A percentile compares a stretch with the other conserved stretches of the same genome.
phyloP scores from a whole-genome alignment of 2,888 invertebrate genomes.

The Ptycholaimellus sp. region DNA sequence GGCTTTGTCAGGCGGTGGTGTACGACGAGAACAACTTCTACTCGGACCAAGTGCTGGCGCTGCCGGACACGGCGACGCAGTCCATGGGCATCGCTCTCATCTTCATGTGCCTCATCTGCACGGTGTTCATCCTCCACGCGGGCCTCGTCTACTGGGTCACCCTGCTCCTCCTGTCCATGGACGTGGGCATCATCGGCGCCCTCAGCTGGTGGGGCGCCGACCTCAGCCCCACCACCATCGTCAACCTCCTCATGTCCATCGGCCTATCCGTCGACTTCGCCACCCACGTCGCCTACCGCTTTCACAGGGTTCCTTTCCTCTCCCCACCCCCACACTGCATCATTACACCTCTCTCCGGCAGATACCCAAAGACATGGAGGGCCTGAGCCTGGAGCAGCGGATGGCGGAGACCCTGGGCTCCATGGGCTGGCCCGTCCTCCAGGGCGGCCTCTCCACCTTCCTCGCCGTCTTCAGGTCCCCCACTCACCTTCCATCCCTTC shows the following conservation, averaged over 20 bases:
- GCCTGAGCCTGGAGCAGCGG: slow-evolving; percentile 3
- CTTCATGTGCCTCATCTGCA: slow-evolving; percentile 11
- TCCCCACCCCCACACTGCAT: no score
- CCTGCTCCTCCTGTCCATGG: slow-evolving; percentile 19
- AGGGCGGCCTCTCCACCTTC: slow-evolving; percentile 20
- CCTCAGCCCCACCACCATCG: slow-evolving; percentile 22
- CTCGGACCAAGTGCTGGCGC: slow-evolving; percentile 19
- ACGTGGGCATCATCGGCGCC: slow-evolving; percentile 18
- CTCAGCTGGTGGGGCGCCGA: slow-evolving; percentile 23
- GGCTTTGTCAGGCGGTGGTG: slow-evolving; percentile 20
- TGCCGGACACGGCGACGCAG: slow-evolving; percentile 18
- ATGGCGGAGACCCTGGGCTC: slow-evolving; percentile 20
- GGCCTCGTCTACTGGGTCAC: slow-evolving; percentile 25
- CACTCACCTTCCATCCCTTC: no score
- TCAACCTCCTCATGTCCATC: slow-evolving; percentile 24
- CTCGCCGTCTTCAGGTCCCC: slow-evolving; percentile 13
- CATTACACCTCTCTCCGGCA: no score
- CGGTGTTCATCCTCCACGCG: slow-evolving; percentile 1
- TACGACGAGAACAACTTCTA: slow-evolving; percentile 25
- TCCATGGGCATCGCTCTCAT: slow-evolving; percentile 23
- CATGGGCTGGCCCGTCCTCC: slow-evolving; percentile 24
- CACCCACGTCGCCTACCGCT: slow-evolving; percentile 23
- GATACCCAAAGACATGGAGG: no score
- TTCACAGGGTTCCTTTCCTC: no score
- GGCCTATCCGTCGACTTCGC: slow-evolving; percentile 24